A percentile compares a stretch with the other conserved stretches of the same genome.
These are phyloP conservation scores for Sebastes ruberrimus DNA, from an alignment of 2,797 vertebrate species.

Conservation along the genomic window DNA sequence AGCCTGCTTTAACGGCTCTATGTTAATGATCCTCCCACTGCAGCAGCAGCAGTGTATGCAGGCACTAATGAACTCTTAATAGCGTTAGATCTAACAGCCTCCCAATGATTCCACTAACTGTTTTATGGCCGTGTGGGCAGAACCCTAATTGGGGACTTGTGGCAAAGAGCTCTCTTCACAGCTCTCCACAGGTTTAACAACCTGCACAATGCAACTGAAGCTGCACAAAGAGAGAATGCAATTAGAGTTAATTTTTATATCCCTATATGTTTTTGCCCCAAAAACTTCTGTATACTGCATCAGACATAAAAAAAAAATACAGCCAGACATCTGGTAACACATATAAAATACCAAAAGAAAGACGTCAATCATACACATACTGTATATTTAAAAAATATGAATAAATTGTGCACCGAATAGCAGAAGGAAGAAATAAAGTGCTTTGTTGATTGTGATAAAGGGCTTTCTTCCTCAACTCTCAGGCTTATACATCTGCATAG, in stretches of 20 bases:
- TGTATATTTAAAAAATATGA: neutral
- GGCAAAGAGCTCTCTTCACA: constrained; percentile 72
- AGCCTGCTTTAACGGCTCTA: constrained; percentile 54
- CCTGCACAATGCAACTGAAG: constrained; percentile 57
- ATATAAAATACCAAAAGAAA: neutral
- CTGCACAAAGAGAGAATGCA: constrained; percentile 22
- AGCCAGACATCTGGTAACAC: neutral
- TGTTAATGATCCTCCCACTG: constrained; percentile 74
- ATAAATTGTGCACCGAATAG: neutral
- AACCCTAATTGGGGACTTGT: constrained; percentile 84
- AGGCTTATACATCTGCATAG: neutral
- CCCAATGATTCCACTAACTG: constrained; percentile 83
- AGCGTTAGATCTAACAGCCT: constrained; percentile 82
- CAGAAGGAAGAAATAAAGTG: neutral
- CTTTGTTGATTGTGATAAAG: neutral
- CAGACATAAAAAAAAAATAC: neutral
- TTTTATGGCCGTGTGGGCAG: constrained; percentile 84
- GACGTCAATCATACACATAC: neutral
- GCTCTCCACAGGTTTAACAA: constrained; percentile 72
- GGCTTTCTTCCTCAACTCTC: neutral
- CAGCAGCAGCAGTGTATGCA: constrained; percentile 66
- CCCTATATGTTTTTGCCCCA: neutral
- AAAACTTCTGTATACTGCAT: neutral
- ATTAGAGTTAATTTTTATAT: neutral
- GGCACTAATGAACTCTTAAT: constrained; percentile 86